phyloP scores from a whole-genome alignment of 2,888 invertebrate genomes.

The Piscicola geometra region DNA sequence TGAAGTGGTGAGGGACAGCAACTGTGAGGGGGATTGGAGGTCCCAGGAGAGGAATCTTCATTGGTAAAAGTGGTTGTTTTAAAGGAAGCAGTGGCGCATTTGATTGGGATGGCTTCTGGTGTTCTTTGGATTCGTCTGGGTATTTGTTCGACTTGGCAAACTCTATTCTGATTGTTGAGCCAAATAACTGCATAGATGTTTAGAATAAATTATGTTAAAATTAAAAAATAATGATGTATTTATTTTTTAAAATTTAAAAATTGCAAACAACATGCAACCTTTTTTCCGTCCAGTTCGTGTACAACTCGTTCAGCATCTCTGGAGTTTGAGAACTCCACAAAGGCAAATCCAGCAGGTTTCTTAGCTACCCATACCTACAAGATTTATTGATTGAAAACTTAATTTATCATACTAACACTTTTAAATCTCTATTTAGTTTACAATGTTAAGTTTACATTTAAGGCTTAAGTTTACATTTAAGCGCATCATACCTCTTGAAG shows the following conservation, averaged over 20 bases:
- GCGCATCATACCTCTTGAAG: conserved; percentile 66
- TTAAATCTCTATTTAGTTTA: background rate
- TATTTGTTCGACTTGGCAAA: conserved; percentile 64
- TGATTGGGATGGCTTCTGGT: background rate
- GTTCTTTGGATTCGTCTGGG: conserved; percentile 15
- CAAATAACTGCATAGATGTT: conserved; percentile 50
- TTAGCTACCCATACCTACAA: conserved; percentile 77
- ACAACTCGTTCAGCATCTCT: conserved; percentile 85
- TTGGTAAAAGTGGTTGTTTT: background rate
- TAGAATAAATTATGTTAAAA: background rate
- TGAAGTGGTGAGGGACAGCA: too few relatives aligned
- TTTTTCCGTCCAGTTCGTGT: conserved; percentile 79
- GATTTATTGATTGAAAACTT: background rate
- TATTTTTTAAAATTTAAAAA: background rate
- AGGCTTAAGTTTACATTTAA: too few relatives aligned
- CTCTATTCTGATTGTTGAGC: conserved; percentile 80
- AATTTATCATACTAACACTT: background rate
- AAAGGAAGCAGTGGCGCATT: conserved; percentile 18
- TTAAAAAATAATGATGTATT: background rate
- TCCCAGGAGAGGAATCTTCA: conserved; percentile 10
- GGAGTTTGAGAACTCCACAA: conserved; percentile 83
- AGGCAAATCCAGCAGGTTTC: conserved; percentile 82
- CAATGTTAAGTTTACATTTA: background rate
- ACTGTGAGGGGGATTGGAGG: background rate
- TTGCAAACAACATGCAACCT: conserved; percentile 63